Percentiles rank a stretch among this genome's conserved stretches.
These are phyloP conservation scores for Paelopatides confundens DNA, from an alignment of 53 echinoderm and acorn worm genomes.

Conservation along the genomic window DNA sequence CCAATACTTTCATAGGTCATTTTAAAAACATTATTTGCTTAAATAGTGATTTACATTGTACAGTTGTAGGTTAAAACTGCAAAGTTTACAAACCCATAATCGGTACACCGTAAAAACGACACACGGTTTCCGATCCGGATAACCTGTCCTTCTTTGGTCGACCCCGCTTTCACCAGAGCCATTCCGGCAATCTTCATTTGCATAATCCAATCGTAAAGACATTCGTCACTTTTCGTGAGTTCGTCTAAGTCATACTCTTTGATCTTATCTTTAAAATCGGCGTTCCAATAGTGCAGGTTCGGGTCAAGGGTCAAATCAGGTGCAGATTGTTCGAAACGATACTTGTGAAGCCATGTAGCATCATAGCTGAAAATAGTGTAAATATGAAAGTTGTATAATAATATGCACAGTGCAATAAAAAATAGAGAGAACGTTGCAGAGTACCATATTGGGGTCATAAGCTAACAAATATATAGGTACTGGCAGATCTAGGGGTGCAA, in stretches of 20 bases:
- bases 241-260: constrained; percentile 51
- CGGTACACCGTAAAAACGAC: constrained; percentile 63
- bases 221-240: constrained; percentile 48
- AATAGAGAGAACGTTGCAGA: background rate
- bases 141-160: constrained; percentile 69
- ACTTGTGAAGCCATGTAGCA: constrained; percentile 59
- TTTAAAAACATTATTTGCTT: too few species aligned
- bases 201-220: constrained; percentile 66
- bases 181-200: constrained; percentile 73
- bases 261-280: constrained; percentile 46
- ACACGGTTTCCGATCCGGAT: constrained; percentile 70
- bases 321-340: constrained; percentile 59
- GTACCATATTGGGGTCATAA: too few species aligned
- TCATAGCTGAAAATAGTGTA: background rate
- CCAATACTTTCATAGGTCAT: too few species aligned
- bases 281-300: constrained; percentile 53
- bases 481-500: too few species aligned
- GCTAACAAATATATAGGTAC: too few species aligned
- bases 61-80: too few species aligned
- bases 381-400: too few species aligned
- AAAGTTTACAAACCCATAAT: constrained; percentile 65
- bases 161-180: constrained; percentile 58
- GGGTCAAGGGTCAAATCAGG: constrained; percentile 58
- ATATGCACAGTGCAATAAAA: too few species aligned
- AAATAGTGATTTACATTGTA: too few species aligned